Evolutionary conservation across 2,888 invertebrate species (phyloP).

Genomic region (Papilio protenor): DNA sequence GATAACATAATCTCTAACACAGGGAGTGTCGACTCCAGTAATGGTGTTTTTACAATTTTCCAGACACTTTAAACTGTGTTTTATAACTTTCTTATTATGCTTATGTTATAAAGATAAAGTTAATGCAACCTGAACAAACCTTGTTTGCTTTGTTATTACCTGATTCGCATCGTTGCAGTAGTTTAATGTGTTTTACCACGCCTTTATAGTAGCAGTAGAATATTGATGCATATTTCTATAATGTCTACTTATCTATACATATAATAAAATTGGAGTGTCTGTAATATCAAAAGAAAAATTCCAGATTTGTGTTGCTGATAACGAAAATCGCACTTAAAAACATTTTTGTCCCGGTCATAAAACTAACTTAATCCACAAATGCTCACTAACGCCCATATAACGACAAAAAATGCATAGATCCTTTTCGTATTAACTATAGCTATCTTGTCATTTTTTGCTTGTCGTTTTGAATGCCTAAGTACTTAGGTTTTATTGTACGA

Average conservation of each 20-base stretch:
- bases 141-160: conserved; percentile 14
- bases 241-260: background rate
- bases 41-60: conserved; percentile 40
- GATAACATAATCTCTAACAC: conserved; percentile 29
- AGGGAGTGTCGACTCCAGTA: conserved; percentile 22
- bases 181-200: background rate
- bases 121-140: background rate
- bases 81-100: conserved; percentile 32
- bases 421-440: background rate
- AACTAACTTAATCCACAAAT: background rate
- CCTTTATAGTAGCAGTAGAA: background rate
- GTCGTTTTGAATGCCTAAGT: background rate
- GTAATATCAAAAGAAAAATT: too few relatives aligned
- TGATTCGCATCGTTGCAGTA: background rate
- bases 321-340: too few relatives aligned
- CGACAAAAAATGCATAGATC: background rate
- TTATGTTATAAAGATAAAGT: conserved; percentile 32
- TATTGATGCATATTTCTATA: background rate
- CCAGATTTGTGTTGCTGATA: too few relatives aligned
- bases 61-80: conserved; percentile 29
- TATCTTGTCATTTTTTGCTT: background rate
- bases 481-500: background rate
- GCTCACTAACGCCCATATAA: background rate
- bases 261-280: too few relatives aligned
- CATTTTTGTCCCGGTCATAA: background rate